Evolutionary conservation across 2,797 vertebrate genomes (phyloP).

Genomic region (Aulostomus chinensis): DNA sequence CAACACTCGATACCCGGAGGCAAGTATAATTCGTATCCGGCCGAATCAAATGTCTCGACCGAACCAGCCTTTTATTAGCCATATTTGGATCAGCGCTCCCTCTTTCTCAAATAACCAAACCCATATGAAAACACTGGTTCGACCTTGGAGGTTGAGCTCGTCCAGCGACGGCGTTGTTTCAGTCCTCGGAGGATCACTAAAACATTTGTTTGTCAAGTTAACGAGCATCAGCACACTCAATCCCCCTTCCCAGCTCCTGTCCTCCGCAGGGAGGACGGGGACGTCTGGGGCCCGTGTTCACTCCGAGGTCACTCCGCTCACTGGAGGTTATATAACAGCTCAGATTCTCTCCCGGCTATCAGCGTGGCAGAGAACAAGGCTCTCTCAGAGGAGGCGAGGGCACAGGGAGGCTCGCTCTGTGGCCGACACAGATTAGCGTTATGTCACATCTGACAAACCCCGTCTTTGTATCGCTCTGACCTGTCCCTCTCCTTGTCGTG

Average conservation of each 20-base stretch:
- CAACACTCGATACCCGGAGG: too few species aligned
- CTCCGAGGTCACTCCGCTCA: constrained; percentile 34
- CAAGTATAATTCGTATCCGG: too few species aligned
- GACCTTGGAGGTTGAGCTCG: neutral
- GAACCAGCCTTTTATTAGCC: neutral
- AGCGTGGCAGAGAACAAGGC: constrained; percentile 51
- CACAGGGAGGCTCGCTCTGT: constrained; percentile 33
- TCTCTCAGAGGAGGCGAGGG: constrained; percentile 41
- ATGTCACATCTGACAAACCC: constrained; percentile 55
- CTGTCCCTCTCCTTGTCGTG: constrained; percentile 26
- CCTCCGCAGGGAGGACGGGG: neutral
- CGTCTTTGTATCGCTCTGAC: constrained; percentile 46
- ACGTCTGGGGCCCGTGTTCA: too few species aligned
- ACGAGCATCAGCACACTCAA: too few species aligned
- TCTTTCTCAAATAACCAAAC: neutral
- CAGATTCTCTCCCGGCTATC: constrained; percentile 28
- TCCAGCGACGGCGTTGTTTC: neutral
- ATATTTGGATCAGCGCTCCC: neutral
- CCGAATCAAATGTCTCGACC: too few species aligned
- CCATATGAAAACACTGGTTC: neutral
- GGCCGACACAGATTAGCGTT: constrained; percentile 34
- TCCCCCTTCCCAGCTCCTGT: neutral
- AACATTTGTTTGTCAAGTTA: constrained; percentile 8
- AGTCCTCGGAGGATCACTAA: neutral
- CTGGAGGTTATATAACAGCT: constrained; percentile 46